Percentiles rank a stretch among this genome's conserved stretches.
Evolutionary conservation across 1,140 invertebrate species (phyloP).

Genomic region (Oedothorax gibbosus): DNA sequence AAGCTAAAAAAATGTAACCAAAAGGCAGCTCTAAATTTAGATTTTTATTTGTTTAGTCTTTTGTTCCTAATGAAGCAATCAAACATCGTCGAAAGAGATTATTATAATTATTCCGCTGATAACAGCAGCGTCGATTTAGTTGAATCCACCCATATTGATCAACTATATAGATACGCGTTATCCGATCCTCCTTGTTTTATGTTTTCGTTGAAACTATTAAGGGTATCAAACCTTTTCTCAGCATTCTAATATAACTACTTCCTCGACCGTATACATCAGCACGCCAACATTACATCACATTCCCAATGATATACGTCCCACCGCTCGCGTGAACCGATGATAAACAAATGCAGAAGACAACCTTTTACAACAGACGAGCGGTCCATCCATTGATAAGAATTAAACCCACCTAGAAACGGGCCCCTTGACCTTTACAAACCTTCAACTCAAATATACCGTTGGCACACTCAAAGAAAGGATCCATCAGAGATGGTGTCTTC

Average conservation of each 20-base stretch:
- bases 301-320: conserved; percentile 30
- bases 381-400: conserved; percentile 45
- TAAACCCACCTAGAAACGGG: conserved; percentile 29
- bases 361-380: background rate
- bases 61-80: too few relatives aligned
- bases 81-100: too few relatives aligned
- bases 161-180: background rate
- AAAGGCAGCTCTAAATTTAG: too few relatives aligned
- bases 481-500: background rate
- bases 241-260: conserved; percentile 33
- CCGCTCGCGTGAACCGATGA: conserved; percentile 30
- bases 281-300: conserved; percentile 3
- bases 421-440: conserved; percentile 43
- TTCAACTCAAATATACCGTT: conserved; percentile 21
- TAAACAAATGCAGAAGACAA: conserved; percentile 29
- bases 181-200: conserved; percentile 21
- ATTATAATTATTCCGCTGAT: background rate
- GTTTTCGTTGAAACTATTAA: conserved; percentile 31
- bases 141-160: conserved; percentile 19
- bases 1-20: too few relatives aligned
- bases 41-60: too few relatives aligned
- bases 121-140: conserved; percentile 20
- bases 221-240: conserved; percentile 20
- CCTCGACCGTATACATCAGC: conserved; percentile 14
- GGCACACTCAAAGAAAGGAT: background rate